Base-by-base conservation (phyloP, 2,113 vertebrate genomes). In the Anser cygnoides region DNA sequence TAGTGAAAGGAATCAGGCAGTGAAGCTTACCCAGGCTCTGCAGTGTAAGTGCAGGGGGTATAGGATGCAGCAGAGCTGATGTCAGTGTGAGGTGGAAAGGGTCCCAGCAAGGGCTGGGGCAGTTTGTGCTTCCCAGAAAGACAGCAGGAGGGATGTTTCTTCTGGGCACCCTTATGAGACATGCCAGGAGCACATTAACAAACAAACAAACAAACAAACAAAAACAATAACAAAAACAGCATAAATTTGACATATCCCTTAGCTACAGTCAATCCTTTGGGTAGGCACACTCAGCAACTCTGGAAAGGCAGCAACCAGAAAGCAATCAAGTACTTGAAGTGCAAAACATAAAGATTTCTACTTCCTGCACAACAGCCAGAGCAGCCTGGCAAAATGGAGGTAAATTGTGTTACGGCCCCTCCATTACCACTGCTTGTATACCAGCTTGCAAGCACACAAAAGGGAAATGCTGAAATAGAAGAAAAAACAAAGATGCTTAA, bases 401-500 rank as follows among this genome's bases (percentile, higher is more conserved):
- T 17, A n/a, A 41, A 66, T n/a, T 35, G 12, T 22, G 26, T 46
- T 31, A 41, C 8, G 6, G 41, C 26, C 41, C 12, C 31, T 82
- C 43, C 21, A 2, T 72, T 72, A 46, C 17, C 49, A 28, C 35
- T 61, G 6, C 11, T 72, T 28, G 12, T 13, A 9, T 7, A 55
- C 5, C 62, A 70, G 13, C 63, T 86, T 73, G 44, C 39, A 61
- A 57, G 13, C 97, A 98, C 98, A 76, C 23, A 96, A 91, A 88
- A 78, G n/a, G 13, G 13, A 78, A 94, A 86, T 49, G 2, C 33
- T 57, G 50, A 91, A 81, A 91, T 10, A 94, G 73, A 46, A 89
- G 77, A 95, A 76, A 16, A 71, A 78, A 43, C 33, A 44, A 86
- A 77, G 50, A 19, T 23, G 33, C 73, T 81, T 70, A 41, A 18